Evolutionary conservation across 1,140 invertebrate species (phyloP), one percentile per base, ranked within the genome.

Genomic region (Daktulosphaira vitifoliae): DNA sequence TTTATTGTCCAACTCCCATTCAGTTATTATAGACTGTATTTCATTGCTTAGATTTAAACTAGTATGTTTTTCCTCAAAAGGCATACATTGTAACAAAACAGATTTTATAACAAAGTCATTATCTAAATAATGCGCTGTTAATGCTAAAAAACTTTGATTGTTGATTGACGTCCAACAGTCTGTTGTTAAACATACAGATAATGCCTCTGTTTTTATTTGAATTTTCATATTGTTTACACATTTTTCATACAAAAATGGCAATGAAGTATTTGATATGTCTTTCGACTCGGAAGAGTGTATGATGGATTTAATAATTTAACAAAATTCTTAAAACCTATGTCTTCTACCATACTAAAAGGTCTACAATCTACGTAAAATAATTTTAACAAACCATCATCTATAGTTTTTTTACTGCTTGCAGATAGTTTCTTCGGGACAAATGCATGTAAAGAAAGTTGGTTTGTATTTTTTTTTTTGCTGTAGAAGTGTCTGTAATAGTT

Each of bases 111-210:
- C n/a, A n/a, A n/a, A n/a, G n/a, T n/a, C n/a, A n/a, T n/a, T n/a
- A n/a, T 71, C 67, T 6, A 69, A 54, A 66, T 65, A 71, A 62
- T 72, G 71, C 13, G 64, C 70, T 18, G 65, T 68, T 13, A 72
- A n/a, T 2, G 66, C 67, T 38, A 69, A 51, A 65, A 66, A 70
- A 39, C 66, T 67, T 26, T 66, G 65, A 46, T 70, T 70, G 22
- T 49, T 68, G 0, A 25, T 65, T 5, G 65, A 70, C 25, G 70
- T 69, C 70, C 69, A 71, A 15, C 67, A 66, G 64, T 71, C 69
- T 7, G 69, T 70, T 18, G 52, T 71, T 15, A 71, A 53, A 46
- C 66, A 69, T 2, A 71, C 51, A 2, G 65, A 42, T 22, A 2
- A 2, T 20, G 62, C 67, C 18, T 38, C 23, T 42, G 33, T 33